Evolutionary conservation across 2,888 invertebrate genomes (phyloP), one percentile per base, ranked within the genome.

Genomic region (Aricia artaxerxes): DNA sequence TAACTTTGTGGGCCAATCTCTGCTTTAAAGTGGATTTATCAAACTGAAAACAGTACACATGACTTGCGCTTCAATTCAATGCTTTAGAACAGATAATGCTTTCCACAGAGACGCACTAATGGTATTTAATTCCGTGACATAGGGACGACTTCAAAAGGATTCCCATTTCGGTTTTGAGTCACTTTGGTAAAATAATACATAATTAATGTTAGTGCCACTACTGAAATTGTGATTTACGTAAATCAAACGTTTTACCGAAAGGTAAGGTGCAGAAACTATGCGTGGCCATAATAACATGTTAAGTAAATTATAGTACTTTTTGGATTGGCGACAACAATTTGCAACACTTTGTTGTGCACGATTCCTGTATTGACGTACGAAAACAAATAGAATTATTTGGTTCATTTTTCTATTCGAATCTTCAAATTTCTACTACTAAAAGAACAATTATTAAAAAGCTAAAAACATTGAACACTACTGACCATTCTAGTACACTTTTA

Each of bases 1-100:
- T 92, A 93, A 93, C 93, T 93, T 93, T 92, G 92, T 91, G 92
- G 92, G 92, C 92, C 90, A 89, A 57, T 90, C 92, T 92, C 91
- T 91, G 91, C 91, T 93, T 92, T 92, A 90, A 92, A 92, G 89
- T 89, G 81, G 89, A 88, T 89, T 91, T 90, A 90, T 88, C 88
- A 89, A 88, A 89, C 88, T 88, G 86, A 86, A 85, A 84, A 85
- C 86, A 82, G 80, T 82, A 82, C 82, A 81, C 80, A 81, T 80
- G 81, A 78, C 80, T 81, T 40, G 57, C 49, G 38, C 24, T 49
- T 35, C 16, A 79, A 60, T 75, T 75, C 40, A 79, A 72, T 49
- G 57, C 78, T 78, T 49, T 73, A 69, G 35, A 69, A 69, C 69
- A 69, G 69, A 69, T 35, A 69, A 38, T 7, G 4, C 24, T 44